Conservation (phyloP, 1,140 invertebrate species). For the Idris sp. region DNA sequence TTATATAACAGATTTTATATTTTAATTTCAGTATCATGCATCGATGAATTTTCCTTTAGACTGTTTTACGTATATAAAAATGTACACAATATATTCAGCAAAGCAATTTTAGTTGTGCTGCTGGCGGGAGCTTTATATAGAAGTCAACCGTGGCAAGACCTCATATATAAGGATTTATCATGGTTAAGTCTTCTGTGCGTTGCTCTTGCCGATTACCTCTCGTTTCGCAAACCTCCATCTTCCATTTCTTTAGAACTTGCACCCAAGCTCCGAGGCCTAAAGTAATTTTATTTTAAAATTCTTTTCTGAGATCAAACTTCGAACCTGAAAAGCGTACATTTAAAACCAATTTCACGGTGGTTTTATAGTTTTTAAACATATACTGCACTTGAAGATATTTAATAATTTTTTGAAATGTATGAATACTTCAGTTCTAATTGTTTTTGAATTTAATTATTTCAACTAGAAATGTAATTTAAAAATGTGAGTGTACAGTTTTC, state of each 20-base stretch:
- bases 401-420: neutral
- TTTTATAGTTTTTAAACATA: slow-evolving; percentile 25
- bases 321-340: slow-evolving; percentile 25
- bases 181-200: slow-evolving; percentile 77
- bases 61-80: slow-evolving; percentile 1
- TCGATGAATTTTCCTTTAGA: slow-evolving; percentile 16
- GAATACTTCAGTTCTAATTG: neutral
- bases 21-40: slow-evolving; percentile 19
- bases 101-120: slow-evolving; percentile 74
- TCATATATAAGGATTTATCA: slow-evolving; percentile 79
- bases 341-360: slow-evolving; percentile 41
- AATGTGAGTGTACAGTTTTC: neutral
- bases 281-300: slow-evolving; percentile 43
- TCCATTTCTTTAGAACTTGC: slow-evolving; percentile 31
- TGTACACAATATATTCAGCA: slow-evolving; percentile 62
- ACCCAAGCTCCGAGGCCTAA: slow-evolving; percentile 22
- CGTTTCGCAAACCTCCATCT: slow-evolving; percentile 44
- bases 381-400: slow-evolving; percentile 5
- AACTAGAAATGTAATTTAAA: neutral
- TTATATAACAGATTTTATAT: too few species aligned
- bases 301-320: slow-evolving; percentile 16
- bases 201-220: slow-evolving; percentile 72
- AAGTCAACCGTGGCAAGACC: slow-evolving; percentile 70
- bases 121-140: slow-evolving; percentile 75
- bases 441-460: slow-evolving; percentile 12